Conservation (phyloP, 2,113 vertebrate species). For the Galeopterus variegatus region DNA sequence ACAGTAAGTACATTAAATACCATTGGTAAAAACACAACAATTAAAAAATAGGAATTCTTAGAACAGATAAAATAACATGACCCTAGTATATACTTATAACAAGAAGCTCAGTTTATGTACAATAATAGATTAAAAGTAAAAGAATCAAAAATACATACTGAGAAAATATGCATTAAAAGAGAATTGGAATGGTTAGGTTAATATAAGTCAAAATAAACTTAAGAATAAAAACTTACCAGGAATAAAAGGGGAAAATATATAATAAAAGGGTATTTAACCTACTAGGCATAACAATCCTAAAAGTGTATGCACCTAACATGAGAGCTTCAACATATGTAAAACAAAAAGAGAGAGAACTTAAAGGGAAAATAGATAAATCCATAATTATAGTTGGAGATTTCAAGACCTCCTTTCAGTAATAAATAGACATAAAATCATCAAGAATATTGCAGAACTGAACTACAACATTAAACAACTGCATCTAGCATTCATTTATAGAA, state of each 20-base stretch:
- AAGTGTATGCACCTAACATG: background rate
- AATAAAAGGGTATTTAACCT: background rate
- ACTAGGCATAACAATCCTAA: background rate
- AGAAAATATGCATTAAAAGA: background rate
- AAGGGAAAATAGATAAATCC: background rate
- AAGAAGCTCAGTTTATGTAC: background rate
- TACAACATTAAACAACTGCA: background rate
- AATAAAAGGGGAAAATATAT: background rate
- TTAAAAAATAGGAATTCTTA: background rate
- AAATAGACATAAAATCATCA: background rate
- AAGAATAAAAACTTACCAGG: background rate
- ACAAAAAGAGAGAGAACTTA: background rate
- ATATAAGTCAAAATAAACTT: background rate
- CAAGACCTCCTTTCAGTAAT: background rate
- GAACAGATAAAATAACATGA: background rate
- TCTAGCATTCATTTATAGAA: background rate
- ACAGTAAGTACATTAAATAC: background rate
- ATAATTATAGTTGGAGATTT: background rate
- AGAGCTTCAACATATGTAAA: background rate
- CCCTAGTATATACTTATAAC: background rate
- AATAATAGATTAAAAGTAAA: background rate
- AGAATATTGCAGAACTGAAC: background rate
- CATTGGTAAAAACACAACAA: background rate
- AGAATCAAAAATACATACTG: background rate
- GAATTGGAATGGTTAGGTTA: background rate